Percentiles rank a stretch among this genome's conserved stretches.
phyloP scores from a whole-genome alignment of 2,797 vertebrate genomes.

The Stomatorhinus walkeri region DNA sequence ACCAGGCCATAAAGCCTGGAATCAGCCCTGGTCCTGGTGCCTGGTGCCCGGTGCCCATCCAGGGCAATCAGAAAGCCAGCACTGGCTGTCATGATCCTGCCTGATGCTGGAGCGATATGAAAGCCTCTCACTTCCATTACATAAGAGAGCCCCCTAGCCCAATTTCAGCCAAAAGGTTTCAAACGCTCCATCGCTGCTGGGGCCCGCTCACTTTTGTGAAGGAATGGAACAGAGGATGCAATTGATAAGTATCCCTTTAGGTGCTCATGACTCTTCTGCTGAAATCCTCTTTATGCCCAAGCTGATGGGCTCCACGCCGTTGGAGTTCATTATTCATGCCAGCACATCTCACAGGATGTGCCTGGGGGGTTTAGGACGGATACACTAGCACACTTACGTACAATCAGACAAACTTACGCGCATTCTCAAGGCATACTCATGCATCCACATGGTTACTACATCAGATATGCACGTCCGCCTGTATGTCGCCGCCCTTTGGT shows the following conservation, averaged over 20 bases:
- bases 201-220: not conserved
- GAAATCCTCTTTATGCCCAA: not conserved
- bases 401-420: not conserved
- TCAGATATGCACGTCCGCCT: not conserved
- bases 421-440: not conserved
- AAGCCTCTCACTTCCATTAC: not conserved
- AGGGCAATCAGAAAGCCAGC: not conserved
- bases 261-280: not conserved
- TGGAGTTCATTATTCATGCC: not conserved
- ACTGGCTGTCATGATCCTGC: not conserved
- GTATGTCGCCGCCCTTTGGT: not conserved
- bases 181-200: not conserved
- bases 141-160: not conserved
- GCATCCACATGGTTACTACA: not conserved
- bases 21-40: not conserved
- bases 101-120: constrained; percentile 5
- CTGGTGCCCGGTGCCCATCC: not conserved
- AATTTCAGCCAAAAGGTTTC: not conserved
- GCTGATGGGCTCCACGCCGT: not conserved
- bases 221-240: not conserved
- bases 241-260: not conserved
- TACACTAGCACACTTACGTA: not conserved
- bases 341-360: not conserved
- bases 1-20: not conserved
- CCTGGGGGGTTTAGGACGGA: not conserved